phyloP scores from a whole-genome alignment of 92 coral and sea anemone species.

The Galaxea fascicularis region DNA sequence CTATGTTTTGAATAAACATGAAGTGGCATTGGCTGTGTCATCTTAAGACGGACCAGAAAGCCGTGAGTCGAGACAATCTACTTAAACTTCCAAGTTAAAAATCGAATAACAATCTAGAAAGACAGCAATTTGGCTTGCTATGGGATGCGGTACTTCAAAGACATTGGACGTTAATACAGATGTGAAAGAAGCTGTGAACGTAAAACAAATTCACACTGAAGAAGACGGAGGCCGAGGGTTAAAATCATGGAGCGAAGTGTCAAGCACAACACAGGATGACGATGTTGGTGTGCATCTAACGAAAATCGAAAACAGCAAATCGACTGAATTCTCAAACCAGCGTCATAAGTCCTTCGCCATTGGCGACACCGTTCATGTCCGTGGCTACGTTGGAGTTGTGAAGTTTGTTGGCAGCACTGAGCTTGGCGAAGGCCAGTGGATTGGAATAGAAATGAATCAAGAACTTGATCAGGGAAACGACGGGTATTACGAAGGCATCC shows the following conservation, averaged over 20 bases:
- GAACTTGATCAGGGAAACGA: constrained; percentile 77
- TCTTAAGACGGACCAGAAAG: background rate
- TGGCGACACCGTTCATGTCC: constrained; percentile 82
- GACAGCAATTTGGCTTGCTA: background rate
- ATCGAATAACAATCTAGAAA: background rate
- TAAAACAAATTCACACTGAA: constrained; percentile 24
- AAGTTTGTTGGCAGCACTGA: constrained; percentile 74
- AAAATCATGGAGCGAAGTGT: background rate
- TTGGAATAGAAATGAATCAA: constrained; percentile 77
- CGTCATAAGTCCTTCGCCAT: constrained; percentile 35
- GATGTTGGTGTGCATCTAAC: constrained; percentile 1
- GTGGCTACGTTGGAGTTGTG: constrained; percentile 79
- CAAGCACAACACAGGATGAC: background rate
- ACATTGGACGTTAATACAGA: constrained; percentile 33
- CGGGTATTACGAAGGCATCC: constrained; percentile 63
- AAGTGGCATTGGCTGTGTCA: background rate
- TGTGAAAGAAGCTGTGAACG: constrained; percentile 10
- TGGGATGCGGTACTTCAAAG: constrained; percentile 56
- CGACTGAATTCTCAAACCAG: background rate
- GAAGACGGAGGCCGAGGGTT: constrained; percentile 1
- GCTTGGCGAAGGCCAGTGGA: constrained; percentile 82
- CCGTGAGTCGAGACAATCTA: background rate
- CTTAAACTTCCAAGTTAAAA: background rate
- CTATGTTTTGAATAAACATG: constrained; percentile 32
- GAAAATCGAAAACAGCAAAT: background rate